These are phyloP conservation scores for Anoplopoma fimbria DNA, from an alignment of 2,113 vertebrate genomes.

Conservation along the genomic window DNA sequence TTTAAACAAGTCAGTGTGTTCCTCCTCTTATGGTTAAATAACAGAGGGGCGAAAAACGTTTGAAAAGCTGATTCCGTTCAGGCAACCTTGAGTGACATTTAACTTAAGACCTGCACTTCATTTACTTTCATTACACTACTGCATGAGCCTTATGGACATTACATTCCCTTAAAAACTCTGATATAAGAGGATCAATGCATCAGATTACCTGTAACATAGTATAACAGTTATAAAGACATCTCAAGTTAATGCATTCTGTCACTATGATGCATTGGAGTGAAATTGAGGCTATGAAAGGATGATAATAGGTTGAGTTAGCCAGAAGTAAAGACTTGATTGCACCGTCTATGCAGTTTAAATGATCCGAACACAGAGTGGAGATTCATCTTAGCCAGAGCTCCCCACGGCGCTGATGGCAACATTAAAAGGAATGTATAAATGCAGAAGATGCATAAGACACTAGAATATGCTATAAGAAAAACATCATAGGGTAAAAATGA, in stretches of 20 bases:
- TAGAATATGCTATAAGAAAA: not conserved
- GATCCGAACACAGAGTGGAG: not conserved
- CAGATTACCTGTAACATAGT: not conserved
- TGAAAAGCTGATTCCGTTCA: conserved; percentile 36
- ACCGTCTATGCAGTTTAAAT: not conserved
- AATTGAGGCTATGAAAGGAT: not conserved
- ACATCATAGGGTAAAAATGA: too few relatives aligned
- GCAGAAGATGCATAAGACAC: not conserved
- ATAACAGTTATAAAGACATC: not conserved
- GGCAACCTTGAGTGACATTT: not conserved
- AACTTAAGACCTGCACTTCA: not conserved
- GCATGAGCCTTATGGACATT: not conserved
- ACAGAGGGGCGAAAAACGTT: conserved; percentile 42
- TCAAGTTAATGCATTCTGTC: not conserved
- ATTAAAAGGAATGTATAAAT: not conserved
- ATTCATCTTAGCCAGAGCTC: conserved; percentile 46
- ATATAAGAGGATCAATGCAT: not conserved
- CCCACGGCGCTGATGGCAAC: conserved; percentile 60
- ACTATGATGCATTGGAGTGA: not conserved
- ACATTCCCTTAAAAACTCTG: not conserved
- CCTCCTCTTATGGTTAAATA: conserved; percentile 80
- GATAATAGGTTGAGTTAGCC: not conserved
- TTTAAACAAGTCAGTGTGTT: conserved; percentile 72
- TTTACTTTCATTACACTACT: not conserved
- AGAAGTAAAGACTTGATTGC: not conserved